Base-by-base conservation (phyloP, 2,113 vertebrate genomes). In the Laterallus jamaicensis region DNA sequence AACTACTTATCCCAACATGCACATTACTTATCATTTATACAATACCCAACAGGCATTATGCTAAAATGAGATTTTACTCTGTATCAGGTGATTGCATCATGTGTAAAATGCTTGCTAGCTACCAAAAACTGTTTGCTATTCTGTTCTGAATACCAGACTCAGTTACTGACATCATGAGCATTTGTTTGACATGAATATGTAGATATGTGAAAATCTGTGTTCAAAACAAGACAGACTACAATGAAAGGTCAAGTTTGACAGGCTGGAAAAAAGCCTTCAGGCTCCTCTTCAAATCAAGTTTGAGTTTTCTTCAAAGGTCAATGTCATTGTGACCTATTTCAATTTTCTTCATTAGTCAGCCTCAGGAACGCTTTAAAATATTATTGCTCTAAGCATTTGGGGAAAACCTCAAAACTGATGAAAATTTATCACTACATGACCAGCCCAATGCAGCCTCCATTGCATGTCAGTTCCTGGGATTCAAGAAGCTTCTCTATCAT, bases 301-400 rank as follows among this genome's bases (percentile, higher is more conserved):
- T 82, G 29, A 86, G 25, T 63, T 95, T 95, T 92, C 88, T 76
- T 67, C 58, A 91, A 96, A 95, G 92, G 91, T 96, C 94, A 92
- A 29, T 56, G 35, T 93, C 67, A 75, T 31, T 35, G 10, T 67
- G 40, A 91, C 54, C 54, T 70, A 80, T 66, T 86, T 92, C 68
- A 70, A 37, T 87, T 95, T 96, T 93, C 70, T 86, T 93, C 70
- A 63, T 78, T 44, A 89, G 80, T 42, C 74, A 44, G 37, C 56
- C 37, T 71, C 54, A 56, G 70, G n/a, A 56, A 76, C 60, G 28
- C 39, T 93, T 93, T 86, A 69, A 95, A 94, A 71, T 92, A 76
- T 35, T 68, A 42, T 15, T 77, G 15, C 32, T 68, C 18, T 70
- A 70, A 35, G 26, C 26, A 77, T n/a, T 81, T 63, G 17, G 17